These are phyloP conservation scores for Pogonophryne albipinna DNA, from an alignment of 2,797 vertebrate species.

Conservation along the genomic window DNA sequence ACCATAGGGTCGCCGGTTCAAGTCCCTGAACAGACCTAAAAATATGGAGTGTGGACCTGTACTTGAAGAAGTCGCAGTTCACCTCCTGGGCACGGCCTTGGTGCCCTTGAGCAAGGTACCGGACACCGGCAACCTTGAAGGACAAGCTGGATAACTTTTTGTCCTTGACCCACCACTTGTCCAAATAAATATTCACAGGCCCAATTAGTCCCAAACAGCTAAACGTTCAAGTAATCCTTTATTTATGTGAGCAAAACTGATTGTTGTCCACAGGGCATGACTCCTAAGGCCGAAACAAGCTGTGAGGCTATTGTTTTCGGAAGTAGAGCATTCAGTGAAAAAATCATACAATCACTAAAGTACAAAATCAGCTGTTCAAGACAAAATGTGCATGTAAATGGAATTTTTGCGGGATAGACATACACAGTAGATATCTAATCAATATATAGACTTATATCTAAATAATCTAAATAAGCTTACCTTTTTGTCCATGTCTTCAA, in stretches of 20 bases:
- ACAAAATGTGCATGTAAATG: not conserved
- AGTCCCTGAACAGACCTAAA: too few species aligned
- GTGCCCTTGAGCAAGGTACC: too few species aligned
- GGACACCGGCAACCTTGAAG: not conserved
- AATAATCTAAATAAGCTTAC: conserved; percentile 47
- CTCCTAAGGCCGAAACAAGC: conserved; percentile 11
- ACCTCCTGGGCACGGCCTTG: too few species aligned
- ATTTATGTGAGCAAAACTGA: conserved; percentile 68
- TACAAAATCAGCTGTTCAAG: not conserved
- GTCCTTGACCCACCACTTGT: conserved; percentile 21
- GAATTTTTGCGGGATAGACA: not conserved
- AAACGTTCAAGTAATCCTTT: conserved; percentile 68
- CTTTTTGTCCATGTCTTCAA: conserved; percentile 61
- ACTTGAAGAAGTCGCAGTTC: too few species aligned
- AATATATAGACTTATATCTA: too few species aligned
- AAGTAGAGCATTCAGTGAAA: conserved; percentile 1
- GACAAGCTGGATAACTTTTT: conserved; percentile 13
- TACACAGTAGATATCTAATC: not conserved
- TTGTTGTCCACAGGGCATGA: conserved; percentile 30
- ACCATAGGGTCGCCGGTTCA: too few species aligned
- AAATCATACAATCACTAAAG: not conserved
- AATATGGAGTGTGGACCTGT: too few species aligned
- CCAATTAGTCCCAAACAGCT: conserved; percentile 56
- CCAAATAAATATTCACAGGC: conserved; percentile 63
- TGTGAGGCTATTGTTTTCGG: conserved; percentile 27